Conservation (phyloP, 2,888 invertebrate genomes). For the Eucera pruinosa region DNA sequence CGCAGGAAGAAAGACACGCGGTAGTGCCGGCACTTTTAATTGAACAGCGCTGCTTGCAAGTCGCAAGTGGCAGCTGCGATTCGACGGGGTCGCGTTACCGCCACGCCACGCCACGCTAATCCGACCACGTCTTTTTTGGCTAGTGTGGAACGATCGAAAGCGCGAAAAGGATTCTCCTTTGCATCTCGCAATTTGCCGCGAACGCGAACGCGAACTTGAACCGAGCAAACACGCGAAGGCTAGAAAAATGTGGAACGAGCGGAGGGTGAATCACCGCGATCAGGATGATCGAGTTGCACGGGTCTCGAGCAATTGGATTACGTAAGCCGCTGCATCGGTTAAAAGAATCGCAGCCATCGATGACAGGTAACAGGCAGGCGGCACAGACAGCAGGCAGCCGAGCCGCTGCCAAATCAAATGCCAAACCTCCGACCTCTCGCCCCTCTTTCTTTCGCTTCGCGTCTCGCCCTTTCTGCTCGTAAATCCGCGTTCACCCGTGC, state of each 20-base stretch:
- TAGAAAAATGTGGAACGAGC: conserved; percentile 8
- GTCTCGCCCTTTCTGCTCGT: too few relatives aligned
- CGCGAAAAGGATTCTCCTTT: too few relatives aligned
- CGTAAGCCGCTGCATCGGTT: conserved; percentile 38
- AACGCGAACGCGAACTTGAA: background rate
- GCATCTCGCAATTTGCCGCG: too few relatives aligned
- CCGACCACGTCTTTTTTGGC: too few relatives aligned
- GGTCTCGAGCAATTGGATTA: conserved; percentile 52
- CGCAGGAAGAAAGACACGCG: conserved; percentile 13
- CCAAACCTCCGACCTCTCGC: too few relatives aligned
- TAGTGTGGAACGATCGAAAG: too few relatives aligned
- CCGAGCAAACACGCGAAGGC: background rate
- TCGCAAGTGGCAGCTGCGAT: background rate
- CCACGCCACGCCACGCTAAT: too few relatives aligned
- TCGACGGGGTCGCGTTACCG: background rate
- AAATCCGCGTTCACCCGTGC: too few relatives aligned
- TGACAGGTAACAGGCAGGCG: conserved; percentile 37
- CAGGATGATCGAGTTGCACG: conserved; percentile 21
- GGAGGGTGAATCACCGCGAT: conserved; percentile 52
- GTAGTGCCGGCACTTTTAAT: background rate
- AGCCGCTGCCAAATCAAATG: too few relatives aligned
- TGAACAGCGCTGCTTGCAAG: too few relatives aligned
- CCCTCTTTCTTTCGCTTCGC: too few relatives aligned
- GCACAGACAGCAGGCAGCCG: too few relatives aligned
- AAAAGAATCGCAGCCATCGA: conserved; percentile 8